A percentile compares a stretch with the other conserved stretches of the same genome.
Evolutionary conservation across 2,888 invertebrate species (phyloP).

Genomic region (Latheticus oryzae): DNA sequence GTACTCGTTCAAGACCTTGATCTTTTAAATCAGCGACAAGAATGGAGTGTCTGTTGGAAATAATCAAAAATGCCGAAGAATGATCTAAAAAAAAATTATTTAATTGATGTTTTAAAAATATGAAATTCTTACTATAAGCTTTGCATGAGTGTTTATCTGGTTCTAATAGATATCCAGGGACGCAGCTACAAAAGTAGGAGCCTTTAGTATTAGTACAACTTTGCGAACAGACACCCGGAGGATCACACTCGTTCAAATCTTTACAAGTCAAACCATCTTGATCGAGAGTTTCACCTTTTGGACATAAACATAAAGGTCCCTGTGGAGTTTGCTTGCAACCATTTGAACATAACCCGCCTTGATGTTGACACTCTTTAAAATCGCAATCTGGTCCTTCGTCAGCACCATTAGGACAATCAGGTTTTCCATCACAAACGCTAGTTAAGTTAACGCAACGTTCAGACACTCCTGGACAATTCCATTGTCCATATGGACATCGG

Average conservation of each 20-base stretch:
- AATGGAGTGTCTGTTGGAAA: conserved; percentile 94
- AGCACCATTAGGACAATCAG: conserved; percentile 92
- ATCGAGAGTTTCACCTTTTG: conserved; percentile 84
- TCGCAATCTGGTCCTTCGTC: conserved; percentile 95
- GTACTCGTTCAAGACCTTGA: conserved; percentile 87
- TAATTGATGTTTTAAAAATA: conserved; percentile 10
- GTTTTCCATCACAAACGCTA: conserved; percentile 87
- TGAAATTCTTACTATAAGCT: conserved; percentile 72
- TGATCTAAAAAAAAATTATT: conserved; percentile 76
- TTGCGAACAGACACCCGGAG: conserved; percentile 92
- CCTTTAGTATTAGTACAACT: conserved; percentile 90
- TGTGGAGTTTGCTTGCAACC: conserved; percentile 87
- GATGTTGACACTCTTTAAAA: conserved; percentile 81
- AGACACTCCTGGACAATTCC: conserved; percentile 87
- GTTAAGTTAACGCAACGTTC: conserved; percentile 87
- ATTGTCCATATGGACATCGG: conserved; percentile 81
- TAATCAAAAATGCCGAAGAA: conserved; percentile 91
- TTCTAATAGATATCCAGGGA: conserved; percentile 84
- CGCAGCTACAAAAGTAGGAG: conserved; percentile 89
- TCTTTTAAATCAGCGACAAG: conserved; percentile 90
- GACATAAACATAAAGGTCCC: conserved; percentile 93
- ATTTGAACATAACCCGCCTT: conserved; percentile 82
- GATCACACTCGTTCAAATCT: conserved; percentile 89
- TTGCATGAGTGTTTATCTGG: conserved; percentile 90
- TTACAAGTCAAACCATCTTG: conserved; percentile 76